These are phyloP conservation scores for Carassius auratus DNA, from an alignment of 2,113 vertebrate genomes.

Conservation along the genomic window DNA sequence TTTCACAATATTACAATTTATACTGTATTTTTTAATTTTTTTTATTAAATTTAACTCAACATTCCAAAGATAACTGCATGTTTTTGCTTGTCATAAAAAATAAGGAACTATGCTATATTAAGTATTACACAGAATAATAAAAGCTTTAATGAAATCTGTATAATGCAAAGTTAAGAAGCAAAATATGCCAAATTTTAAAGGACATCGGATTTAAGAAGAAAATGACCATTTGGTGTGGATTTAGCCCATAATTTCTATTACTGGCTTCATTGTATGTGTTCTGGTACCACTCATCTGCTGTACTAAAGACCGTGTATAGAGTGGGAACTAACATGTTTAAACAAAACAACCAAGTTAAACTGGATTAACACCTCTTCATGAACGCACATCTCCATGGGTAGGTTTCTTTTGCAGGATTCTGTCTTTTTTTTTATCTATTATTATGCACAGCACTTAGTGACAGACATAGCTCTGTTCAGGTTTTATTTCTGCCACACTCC, in stretches of 20 bases:
- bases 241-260: not conserved
- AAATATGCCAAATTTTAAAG: not conserved
- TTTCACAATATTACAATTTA: not conserved
- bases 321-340: not conserved
- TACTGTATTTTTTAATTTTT: too few relatives aligned
- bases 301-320: not conserved
- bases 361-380: not conserved
- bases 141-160: not conserved
- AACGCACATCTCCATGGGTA: not conserved
- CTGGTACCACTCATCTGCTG: not conserved
- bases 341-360: not conserved
- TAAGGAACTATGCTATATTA: not conserved
- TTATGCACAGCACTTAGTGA: not conserved
- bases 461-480: not conserved
- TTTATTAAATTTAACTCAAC: not conserved
- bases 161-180: not conserved
- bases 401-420: not conserved
- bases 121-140: not conserved
- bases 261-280: not conserved
- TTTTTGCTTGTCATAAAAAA: not conserved
- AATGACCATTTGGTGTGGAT: not conserved
- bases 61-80: not conserved
- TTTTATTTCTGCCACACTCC: constrained; percentile 16
- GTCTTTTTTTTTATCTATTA: constrained; percentile 18
- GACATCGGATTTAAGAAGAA: not conserved